These are phyloP conservation scores for Trematomus loennbergii DNA, from an alignment of 2,113 vertebrate species.

Conservation along the genomic window DNA sequence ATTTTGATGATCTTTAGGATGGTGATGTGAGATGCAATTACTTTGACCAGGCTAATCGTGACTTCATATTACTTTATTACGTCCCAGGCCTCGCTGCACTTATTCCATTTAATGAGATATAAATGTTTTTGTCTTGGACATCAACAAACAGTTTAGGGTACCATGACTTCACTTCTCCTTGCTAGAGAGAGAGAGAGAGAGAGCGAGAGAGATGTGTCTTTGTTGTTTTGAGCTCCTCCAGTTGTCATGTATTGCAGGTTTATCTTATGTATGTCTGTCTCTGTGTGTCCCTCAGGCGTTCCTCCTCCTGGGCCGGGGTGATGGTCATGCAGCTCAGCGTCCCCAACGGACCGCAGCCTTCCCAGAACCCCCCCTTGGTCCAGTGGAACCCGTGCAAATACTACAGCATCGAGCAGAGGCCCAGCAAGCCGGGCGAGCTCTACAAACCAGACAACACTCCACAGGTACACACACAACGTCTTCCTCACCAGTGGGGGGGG, in stretches of 20 bases:
- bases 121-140: no score
- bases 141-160: no score
- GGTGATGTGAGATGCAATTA: no score
- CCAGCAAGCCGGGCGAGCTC: slow-evolving; percentile 93
- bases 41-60: no score
- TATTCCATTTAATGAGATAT: no score
- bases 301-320: slow-evolving; percentile 91
- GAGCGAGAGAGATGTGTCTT: no score
- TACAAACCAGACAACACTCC: slow-evolving; percentile 90
- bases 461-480: slow-evolving; percentile 83
- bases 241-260: background rate
- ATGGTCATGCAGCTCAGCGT: slow-evolving; percentile 99
- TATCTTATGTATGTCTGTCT: background rate
- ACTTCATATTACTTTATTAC: no score
- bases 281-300: slow-evolving; percentile 84
- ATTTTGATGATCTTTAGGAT: no score
- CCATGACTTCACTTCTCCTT: no score
- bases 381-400: slow-evolving; percentile 99
- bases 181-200: no score
- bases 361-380: slow-evolving; percentile 92
- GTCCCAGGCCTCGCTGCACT: no score
- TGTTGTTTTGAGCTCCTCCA: no score
- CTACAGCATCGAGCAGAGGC: slow-evolving; percentile 95
- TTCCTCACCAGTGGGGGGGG: background rate
- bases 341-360: slow-evolving; percentile 90